Conservation (phyloP, 2,888 invertebrate species). For the Spilarctia lutea region DNA sequence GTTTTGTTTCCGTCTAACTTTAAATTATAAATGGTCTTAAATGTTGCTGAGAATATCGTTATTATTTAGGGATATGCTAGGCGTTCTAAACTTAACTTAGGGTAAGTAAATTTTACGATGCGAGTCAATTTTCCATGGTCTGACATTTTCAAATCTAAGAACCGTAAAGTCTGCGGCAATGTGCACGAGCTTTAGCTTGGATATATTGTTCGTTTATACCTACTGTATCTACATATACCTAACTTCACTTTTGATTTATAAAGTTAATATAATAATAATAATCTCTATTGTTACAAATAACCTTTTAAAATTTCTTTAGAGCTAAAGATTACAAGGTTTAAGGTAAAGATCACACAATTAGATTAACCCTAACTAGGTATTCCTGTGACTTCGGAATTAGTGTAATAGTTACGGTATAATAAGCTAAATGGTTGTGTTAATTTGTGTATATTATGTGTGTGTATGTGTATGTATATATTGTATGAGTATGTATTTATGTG, state of each 20-base stretch:
- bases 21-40: conserved; percentile 9
- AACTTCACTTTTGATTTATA: conserved; percentile 33
- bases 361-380: too few species aligned
- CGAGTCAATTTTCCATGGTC: conserved; percentile 16
- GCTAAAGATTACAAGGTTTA: too few species aligned
- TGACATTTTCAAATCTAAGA: conserved; percentile 19
- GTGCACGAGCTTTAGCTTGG: background rate
- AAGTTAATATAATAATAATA: too few species aligned
- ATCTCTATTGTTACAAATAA: too few species aligned
- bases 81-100: conserved; percentile 19
- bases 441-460: too few species aligned
- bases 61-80: conserved; percentile 11
- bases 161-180: conserved; percentile 12
- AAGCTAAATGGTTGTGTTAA: too few species aligned
- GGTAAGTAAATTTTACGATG: conserved; percentile 24
- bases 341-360: too few species aligned
- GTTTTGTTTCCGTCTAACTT: background rate
- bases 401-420: too few species aligned
- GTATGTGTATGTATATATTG: too few species aligned
- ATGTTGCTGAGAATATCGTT: conserved; percentile 6
- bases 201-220: background rate
- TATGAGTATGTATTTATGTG: too few species aligned
- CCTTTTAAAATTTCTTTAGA: too few species aligned
- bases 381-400: too few species aligned
- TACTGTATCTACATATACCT: background rate